A percentile compares a stretch with the other conserved stretches of the same genome.
Evolutionary conservation across 2,888 invertebrate genomes (phyloP).

Genomic region (Zhuqinia jingwanae): DNA sequence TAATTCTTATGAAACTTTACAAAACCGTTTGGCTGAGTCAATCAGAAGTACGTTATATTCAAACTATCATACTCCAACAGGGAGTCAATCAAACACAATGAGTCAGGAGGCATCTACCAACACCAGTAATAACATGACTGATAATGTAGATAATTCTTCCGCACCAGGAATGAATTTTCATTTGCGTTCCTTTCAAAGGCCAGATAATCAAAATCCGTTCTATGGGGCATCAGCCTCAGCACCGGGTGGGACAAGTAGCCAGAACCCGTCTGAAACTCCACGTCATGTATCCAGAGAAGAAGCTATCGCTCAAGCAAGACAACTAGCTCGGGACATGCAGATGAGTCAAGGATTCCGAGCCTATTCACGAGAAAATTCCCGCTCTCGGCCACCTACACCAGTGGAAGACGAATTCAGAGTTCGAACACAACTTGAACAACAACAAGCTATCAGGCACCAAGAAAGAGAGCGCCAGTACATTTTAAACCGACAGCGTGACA

Average conservation of each 20-base stretch:
- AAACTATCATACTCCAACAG: background rate
- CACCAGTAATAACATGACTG: background rate
- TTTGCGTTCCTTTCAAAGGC: too few relatives aligned
- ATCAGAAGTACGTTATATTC: background rate
- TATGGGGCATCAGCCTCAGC: background rate
- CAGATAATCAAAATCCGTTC: background rate
- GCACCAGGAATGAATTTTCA: too few relatives aligned
- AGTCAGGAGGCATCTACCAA: background rate
- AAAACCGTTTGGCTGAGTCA: too few relatives aligned
- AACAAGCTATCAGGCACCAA: background rate
- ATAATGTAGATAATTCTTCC: too few relatives aligned
- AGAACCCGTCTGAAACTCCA: background rate
- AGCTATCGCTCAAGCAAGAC: background rate
- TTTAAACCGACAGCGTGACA: background rate
- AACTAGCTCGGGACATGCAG: slow-evolving; percentile 3
- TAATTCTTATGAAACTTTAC: too few relatives aligned
- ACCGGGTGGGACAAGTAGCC: background rate
- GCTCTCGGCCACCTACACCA: background rate
- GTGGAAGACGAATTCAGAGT: background rate
- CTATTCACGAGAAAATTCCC: background rate
- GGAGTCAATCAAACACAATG: background rate
- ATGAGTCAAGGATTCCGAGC: slow-evolving; percentile 4
- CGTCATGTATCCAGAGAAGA: background rate
- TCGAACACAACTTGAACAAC: background rate
- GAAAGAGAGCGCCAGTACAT: slow-evolving; percentile 1